These are phyloP conservation scores for Spodoptera exigua DNA, from an alignment of 2,888 invertebrate species.

Conservation along the genomic window DNA sequence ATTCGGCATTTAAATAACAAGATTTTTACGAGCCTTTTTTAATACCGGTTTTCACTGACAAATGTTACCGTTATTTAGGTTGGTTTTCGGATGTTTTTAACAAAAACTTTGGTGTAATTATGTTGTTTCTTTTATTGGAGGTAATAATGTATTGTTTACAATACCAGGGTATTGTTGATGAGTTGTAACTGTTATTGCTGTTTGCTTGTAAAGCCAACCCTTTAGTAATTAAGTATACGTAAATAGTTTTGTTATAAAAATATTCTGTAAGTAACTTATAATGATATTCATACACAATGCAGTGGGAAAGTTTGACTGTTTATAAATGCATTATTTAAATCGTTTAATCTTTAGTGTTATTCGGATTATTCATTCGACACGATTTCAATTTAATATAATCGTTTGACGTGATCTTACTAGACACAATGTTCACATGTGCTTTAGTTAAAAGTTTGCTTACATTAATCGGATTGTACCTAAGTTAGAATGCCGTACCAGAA, in stretches of 20 bases:
- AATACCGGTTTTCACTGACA: conserved; percentile 40
- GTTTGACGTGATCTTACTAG: not conserved
- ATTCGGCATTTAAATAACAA: conserved; percentile 62
- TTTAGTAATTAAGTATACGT: conserved; percentile 37
- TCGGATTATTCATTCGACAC: conserved; percentile 31
- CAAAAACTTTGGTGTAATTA: conserved; percentile 49
- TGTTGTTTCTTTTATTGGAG: conserved; percentile 49
- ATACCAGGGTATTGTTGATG: conserved; percentile 24
- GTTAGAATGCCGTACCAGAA: too few species aligned
- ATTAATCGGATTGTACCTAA: too few species aligned
- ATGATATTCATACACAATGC: conserved; percentile 11
- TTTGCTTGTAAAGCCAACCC: conserved; percentile 44
- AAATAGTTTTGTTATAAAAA: conserved; percentile 16
- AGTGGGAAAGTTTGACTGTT: conserved; percentile 33
- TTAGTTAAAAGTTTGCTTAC: too few species aligned
- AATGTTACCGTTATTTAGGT: conserved; percentile 26
- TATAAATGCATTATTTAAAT: conserved; percentile 43
- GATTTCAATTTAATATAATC: conserved; percentile 31
- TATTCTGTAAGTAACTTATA: conserved; percentile 1
- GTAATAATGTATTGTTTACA: conserved; percentile 52
- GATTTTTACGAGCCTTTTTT: conserved; percentile 32
- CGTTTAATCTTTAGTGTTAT: conserved; percentile 32
- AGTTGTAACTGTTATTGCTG: conserved; percentile 29
- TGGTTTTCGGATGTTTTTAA: conserved; percentile 29
- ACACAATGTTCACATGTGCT: too few species aligned